Percentiles rank a stretch among this genome's conserved stretches.
phyloP scores from a whole-genome alignment of 2,113 vertebrate genomes.

The Strix aluco region DNA sequence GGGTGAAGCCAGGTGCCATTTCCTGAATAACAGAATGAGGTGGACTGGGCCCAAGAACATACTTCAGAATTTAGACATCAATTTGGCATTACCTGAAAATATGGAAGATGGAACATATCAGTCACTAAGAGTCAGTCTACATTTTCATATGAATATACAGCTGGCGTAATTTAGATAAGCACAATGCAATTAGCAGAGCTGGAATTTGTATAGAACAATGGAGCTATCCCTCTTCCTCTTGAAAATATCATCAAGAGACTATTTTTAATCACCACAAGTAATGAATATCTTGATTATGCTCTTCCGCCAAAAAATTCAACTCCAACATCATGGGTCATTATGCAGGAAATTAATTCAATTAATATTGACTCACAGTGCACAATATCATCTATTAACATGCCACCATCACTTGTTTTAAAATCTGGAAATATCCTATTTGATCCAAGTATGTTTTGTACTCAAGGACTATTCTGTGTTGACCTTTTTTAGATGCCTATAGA shows the following conservation, averaged over 20 bases:
- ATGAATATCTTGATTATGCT: background rate
- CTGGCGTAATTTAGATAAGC: background rate
- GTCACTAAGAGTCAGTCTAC: fast-evolving
- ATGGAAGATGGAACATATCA: background rate
- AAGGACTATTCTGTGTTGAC: background rate
- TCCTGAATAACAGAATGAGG: background rate
- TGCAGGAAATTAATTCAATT: background rate
- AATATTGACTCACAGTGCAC: background rate
- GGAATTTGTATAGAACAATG: conserved; percentile 6
- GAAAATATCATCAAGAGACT: background rate
- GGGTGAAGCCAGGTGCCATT: background rate
- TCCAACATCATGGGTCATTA: background rate
- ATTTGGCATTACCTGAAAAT: background rate
- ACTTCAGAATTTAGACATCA: background rate
- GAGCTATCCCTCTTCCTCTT: background rate
- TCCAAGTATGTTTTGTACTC: background rate
- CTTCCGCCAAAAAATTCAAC: background rate
- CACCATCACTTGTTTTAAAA: background rate
- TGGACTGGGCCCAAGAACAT: background rate
- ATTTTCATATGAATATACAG: background rate
- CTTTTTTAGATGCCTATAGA: background rate
- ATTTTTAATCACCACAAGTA: background rate
- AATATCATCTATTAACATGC: background rate
- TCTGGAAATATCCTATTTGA: background rate
- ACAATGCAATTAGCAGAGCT: background rate